Conservation (phyloP, 1,140 invertebrate species). For the Acromyrmex heyeri region DNA sequence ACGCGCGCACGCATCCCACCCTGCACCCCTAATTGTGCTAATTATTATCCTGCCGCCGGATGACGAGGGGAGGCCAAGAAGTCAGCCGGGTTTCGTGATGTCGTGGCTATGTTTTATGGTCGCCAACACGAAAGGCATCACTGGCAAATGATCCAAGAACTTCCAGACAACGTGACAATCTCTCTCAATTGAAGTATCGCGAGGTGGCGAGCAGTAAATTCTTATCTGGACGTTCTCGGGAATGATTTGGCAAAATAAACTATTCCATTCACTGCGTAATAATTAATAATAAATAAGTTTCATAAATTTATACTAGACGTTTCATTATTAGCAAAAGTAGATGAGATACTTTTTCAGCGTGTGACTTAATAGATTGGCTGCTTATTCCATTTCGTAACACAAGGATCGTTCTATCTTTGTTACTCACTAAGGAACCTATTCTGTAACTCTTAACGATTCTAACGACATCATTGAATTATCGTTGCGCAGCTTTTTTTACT, state of each 20-base stretch:
- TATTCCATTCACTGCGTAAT: neutral
- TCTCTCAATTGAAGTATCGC: slow-evolving; percentile 41
- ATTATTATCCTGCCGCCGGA: slow-evolving; percentile 76
- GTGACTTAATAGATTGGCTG: neutral
- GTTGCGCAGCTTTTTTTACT: too few species aligned
- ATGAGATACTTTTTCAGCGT: neutral
- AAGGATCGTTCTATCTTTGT: too few species aligned
- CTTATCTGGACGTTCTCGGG: neutral
- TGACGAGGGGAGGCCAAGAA: slow-evolving; percentile 29
- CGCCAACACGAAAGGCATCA: slow-evolving; percentile 63
- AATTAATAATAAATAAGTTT: neutral
- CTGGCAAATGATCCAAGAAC: slow-evolving; percentile 14
- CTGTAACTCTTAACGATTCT: too few species aligned
- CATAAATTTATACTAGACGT: neutral
- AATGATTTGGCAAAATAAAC: neutral
- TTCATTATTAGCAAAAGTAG: neutral
- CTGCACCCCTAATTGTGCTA: slow-evolving; percentile 71
- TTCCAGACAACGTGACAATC: slow-evolving; percentile 46
- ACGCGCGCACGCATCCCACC: slow-evolving; percentile 47
- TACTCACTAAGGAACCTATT: too few species aligned
- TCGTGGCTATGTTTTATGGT: slow-evolving; percentile 65
- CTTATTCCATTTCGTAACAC: too few species aligned
- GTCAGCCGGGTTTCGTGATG: slow-evolving; percentile 63
- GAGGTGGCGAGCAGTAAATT: neutral
- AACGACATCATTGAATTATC: too few species aligned